A percentile compares a stretch with the other conserved stretches of the same genome.
Conservation (phyloP, 1,140 invertebrate genomes). For the Tenebrio molitor region DNA sequence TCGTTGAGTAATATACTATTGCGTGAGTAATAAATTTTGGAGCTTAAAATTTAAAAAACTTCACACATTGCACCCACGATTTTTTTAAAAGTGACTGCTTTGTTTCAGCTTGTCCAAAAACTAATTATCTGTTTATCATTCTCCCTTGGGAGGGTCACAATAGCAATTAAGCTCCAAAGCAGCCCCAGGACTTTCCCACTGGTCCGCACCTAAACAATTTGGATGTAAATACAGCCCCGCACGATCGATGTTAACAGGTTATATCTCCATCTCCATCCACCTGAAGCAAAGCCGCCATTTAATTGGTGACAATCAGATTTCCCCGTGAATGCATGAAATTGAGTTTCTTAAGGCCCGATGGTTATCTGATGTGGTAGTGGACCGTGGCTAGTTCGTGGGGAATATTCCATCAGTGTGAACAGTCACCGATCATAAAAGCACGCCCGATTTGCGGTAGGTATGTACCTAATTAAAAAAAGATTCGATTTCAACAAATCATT, state of each 20-base stretch:
- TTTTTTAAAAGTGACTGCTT: too few relatives aligned
- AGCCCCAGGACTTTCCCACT: too few relatives aligned
- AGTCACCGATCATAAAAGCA: too few relatives aligned
- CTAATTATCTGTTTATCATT: background rate
- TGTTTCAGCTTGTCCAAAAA: too few relatives aligned
- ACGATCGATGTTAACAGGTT: background rate
- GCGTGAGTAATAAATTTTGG: too few relatives aligned
- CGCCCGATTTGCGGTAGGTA: too few relatives aligned
- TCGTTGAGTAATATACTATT: too few relatives aligned
- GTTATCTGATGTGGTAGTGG: background rate
- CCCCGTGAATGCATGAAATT: background rate
- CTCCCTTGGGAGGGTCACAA: constrained; percentile 17
- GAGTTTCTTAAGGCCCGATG: background rate
- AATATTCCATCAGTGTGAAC: too few relatives aligned
- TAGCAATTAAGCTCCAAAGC: background rate
- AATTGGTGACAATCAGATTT: background rate
- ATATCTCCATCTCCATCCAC: background rate
- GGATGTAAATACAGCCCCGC: background rate
- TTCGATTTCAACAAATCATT: constrained; percentile 20
- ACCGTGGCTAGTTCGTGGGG: too few relatives aligned
- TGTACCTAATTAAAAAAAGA: constrained; percentile 1
- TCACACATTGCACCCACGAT: too few relatives aligned
- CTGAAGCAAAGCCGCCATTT: background rate
- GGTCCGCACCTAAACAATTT: too few relatives aligned
- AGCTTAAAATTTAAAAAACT: too few relatives aligned